Evolutionary conservation across 2,113 vertebrate species (phyloP), one percentile per base, ranked within the genome.

Genomic region (Caloenas nicobarica): DNA sequence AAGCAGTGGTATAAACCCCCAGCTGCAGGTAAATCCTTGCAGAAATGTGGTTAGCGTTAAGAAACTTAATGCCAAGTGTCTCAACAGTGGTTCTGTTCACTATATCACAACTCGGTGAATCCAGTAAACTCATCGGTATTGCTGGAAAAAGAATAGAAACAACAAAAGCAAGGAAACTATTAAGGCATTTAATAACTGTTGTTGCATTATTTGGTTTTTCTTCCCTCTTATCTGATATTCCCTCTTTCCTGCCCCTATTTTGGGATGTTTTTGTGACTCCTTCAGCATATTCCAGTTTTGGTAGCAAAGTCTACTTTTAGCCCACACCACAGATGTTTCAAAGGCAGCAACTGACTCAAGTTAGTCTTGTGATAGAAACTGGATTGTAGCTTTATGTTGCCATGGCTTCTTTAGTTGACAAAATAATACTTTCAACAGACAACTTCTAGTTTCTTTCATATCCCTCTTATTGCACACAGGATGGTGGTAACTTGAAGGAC

Each of bases 321-420:
- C 86, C 50, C 1, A 1, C 36, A 73, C n/a, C 88, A 88, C 91
- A 83, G 95, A 93, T 88, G 81, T 96, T 96, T 86, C 94, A 94
- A 95, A 96, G 79, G 89, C 89, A 95, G 84, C 56, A 26, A 91
- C 40, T 96, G 93, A 93, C 85, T 96, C 93, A 89, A 94, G 60
- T 65, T 70, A 53, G 38, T 89, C 95, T 96, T 94, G 87, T 95
- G 93, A 96, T 78, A 38, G 79, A 86, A 96, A 82, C 44, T 0
- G 24, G 34, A 28, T 69, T 76, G 65, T 70, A 80, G 73, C 58
- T 91, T 80, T 73, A 62, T 1, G 94, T 91, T 96, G 71, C 95
- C 76, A 95, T 91, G 79, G 89, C 89, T 91, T 66, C 85, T 94
- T 88, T 23, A 62, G 89, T 89, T 94, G 76, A 73, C 89, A 88